Base-by-base conservation (phyloP, 1,140 invertebrate genomes). In the Agrilus planipennis region DNA sequence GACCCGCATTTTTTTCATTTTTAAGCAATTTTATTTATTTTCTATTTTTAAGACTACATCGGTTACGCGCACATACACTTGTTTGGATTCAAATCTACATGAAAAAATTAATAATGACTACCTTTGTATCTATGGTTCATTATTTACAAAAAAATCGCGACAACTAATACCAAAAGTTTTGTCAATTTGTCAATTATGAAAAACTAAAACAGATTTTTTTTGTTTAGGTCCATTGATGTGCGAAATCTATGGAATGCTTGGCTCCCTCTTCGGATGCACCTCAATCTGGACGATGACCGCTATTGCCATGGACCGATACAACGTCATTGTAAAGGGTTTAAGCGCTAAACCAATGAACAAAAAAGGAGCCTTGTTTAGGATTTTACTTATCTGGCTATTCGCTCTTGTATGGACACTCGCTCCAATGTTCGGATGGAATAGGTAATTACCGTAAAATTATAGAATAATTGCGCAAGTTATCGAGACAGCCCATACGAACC, bases 231-330 rank as follows among this genome's bases (percentile, higher is more conserved):
- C 79, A 20, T 67, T 82, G 27, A 74, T 81, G 58, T 89, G 84
- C 54, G 77, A 86, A 51, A 38, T 88, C 0, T 88, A 89, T 51
- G 85, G 73, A 15, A 69, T 86, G 62, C 68, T 73, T 37, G 86
- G 85, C 9, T 87, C 82, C 3, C 65, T 89, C 15, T 87, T 81
- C 50, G 84, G 84, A 22, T 79, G 82, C 53, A 71, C 68, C 14
- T 88, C 84, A 41, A 89, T 89, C 46, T 86, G 83, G 80, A 76
- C 81, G 2, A 83, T 89, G 79, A 79, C 79, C 0, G 70, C 82
- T 55, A 88, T 89, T 43, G 78, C 84, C 31, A 69, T 84, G 39
- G 85, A 89, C 56, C 67, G 85, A 42, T 89, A 88, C 66, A 84
- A 84, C 50, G 84, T 89, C 28, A 89, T 90, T 50, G 83, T 87